Evolutionary conservation across 2,888 invertebrate genomes (phyloP), one percentile per base, ranked within the genome.

Genomic region (Neelides folsomi): DNA sequence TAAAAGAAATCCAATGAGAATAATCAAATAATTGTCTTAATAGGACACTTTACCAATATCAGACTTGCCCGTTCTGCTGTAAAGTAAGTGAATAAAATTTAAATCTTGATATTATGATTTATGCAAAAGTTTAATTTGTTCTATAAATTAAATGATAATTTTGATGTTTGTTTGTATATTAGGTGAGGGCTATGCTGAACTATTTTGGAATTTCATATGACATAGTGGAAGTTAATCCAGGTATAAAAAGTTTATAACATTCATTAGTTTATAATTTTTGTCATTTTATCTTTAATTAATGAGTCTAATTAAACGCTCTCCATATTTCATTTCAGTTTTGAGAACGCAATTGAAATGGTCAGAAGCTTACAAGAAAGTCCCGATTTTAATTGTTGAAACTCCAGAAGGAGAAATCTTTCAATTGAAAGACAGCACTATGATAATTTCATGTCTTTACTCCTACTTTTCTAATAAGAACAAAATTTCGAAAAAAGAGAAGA

Each of bases 61-160:
- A 93, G 66, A 93, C 93, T 0, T 98, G 97, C 68, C 97, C 97
- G 1, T 97, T 95, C 71, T 95, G 95, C 71, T 94, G 93, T 68
- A 97, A 95, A 76, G 84, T 84, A 53, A 43, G 39, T 39, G 69
- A 40, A 27, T 39, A 6, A n/a, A 35, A 47, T 46, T 34, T 10
- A n/a, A n/a, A n/a, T n/a, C n/a, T n/a, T n/a, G n/a, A n/a, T n/a
- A n/a, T n/a, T n/a, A n/a, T n/a, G n/a, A n/a, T n/a, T n/a, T n/a
- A n/a, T n/a, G n/a, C n/a, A n/a, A n/a, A n/a, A n/a, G n/a, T n/a
- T n/a, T n/a, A n/a, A n/a, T n/a, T n/a, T n/a, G n/a, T 40, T 47
- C 18, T 10, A n/a, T 12, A 36, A 12, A 36, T 36, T 39, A n/a
- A 15, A 15, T 39, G 15, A 39, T n/a, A n/a, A n/a, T n/a, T n/a